phyloP scores from a whole-genome alignment of 2,797 vertebrate species.

The Xerus rutilus region DNA sequence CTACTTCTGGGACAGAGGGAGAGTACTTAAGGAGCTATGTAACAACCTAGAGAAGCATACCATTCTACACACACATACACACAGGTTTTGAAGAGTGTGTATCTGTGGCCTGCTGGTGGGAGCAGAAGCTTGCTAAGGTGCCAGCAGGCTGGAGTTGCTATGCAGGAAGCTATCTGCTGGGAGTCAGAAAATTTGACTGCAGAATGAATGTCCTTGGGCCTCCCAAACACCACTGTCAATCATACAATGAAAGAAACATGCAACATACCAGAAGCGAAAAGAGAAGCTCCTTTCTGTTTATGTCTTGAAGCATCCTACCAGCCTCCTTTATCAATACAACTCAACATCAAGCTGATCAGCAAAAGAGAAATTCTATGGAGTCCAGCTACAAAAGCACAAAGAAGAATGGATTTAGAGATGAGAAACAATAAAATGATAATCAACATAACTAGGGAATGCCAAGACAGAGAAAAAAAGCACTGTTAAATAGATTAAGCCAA shows the following conservation, averaged over 20 bases:
- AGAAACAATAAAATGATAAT: neutral
- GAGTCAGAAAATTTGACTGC: neutral
- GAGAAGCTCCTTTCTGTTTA: neutral
- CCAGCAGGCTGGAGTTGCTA: neutral
- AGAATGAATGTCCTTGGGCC: neutral
- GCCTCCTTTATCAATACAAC: neutral
- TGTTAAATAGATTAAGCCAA: neutral
- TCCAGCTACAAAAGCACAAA: neutral
- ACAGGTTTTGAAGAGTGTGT: neutral
- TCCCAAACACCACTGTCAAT: neutral
- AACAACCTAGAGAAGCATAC: neutral
- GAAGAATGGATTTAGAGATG: neutral
- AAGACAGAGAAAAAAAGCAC: neutral
- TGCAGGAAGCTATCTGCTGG: neutral
- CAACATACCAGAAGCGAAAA: neutral
- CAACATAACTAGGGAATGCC: neutral
- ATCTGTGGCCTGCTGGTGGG: neutral
- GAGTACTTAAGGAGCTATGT: neutral
- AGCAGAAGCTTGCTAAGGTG: neutral
- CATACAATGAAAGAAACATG: neutral
- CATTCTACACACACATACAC: accelerated
- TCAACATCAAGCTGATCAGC: neutral
- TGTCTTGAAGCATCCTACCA: neutral
- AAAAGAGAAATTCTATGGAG: neutral
- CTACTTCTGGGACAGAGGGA: neutral